Evolutionary conservation across 2,888 invertebrate species (phyloP).

Genomic region (Andrena dorsata): DNA sequence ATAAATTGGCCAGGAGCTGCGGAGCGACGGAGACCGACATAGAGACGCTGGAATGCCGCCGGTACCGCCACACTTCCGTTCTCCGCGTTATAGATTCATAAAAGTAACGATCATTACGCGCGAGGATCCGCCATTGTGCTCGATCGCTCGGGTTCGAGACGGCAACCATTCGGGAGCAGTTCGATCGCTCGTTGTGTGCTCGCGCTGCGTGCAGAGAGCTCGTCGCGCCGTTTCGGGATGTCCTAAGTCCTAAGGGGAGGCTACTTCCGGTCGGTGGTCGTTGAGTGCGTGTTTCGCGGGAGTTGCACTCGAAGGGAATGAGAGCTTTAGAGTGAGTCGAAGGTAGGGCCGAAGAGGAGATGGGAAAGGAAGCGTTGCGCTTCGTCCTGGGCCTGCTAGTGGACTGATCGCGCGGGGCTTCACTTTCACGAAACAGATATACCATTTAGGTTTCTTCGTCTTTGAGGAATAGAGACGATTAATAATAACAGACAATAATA

Average conservation of each 20-base stretch:
- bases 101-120: conserved; percentile 69
- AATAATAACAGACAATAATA: too few relatives aligned
- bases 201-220: neutral
- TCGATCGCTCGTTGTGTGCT: neutral
- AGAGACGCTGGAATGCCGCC: conserved; percentile 73
- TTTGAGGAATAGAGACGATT: too few relatives aligned
- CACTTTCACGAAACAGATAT: too few relatives aligned
- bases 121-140: neutral
- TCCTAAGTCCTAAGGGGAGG: neutral
- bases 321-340: neutral
- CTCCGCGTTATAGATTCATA: conserved; percentile 84
- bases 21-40: conserved; percentile 52
- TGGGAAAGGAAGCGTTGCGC: neutral
- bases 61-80: conserved; percentile 83
- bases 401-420: too few relatives aligned
- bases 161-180: neutral
- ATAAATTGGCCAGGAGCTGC: conserved; percentile 31
- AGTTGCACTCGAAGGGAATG: neutral
- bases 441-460: too few relatives aligned
- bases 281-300: neutral
- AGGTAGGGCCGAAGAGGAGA: neutral
- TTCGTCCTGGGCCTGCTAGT: neutral
- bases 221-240: neutral
- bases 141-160: neutral
- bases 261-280: neutral